These are phyloP conservation scores for Brachylomia viminalis DNA, from an alignment of 2,888 invertebrate species.

Conservation along the genomic window DNA sequence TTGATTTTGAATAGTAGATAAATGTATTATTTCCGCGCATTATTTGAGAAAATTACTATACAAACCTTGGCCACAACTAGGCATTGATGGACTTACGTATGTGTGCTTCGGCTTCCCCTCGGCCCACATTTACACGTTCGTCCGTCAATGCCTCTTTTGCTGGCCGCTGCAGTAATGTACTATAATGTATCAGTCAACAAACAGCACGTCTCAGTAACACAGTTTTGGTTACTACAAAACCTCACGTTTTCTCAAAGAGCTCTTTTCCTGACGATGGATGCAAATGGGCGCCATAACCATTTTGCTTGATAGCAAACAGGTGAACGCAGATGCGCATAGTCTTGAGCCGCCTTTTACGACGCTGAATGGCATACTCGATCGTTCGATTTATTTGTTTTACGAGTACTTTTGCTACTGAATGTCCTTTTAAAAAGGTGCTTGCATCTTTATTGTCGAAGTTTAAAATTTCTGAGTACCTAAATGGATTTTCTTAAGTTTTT, in stretches of 20 bases:
- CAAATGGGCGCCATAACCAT: background rate
- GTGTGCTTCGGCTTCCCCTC: too few relatives aligned
- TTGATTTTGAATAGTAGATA: too few relatives aligned
- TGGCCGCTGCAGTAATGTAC: too few relatives aligned
- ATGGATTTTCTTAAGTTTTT: constrained; percentile 1
- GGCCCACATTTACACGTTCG: too few relatives aligned
- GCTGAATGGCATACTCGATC: background rate
- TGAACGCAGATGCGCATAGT: background rate
- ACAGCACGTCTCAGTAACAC: background rate
- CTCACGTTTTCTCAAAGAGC: background rate
- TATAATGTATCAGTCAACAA: background rate
- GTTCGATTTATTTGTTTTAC: background rate
- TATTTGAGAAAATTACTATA: too few relatives aligned
- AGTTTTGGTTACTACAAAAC: background rate
- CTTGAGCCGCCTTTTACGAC: background rate
- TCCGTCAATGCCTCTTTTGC: too few relatives aligned
- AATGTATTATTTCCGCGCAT: too few relatives aligned
- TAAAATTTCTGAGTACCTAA: background rate
- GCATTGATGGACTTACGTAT: too few relatives aligned
- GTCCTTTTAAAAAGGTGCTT: constrained; percentile 5
- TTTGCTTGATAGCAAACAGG: background rate
- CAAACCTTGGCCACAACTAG: too few relatives aligned
- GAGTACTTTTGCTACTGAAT: background rate
- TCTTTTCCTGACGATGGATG: background rate
- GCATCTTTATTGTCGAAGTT: background rate